These are phyloP conservation scores for Acanthosepion lycidas DNA, from an alignment of 2,888 invertebrate species.

Conservation along the genomic window DNA sequence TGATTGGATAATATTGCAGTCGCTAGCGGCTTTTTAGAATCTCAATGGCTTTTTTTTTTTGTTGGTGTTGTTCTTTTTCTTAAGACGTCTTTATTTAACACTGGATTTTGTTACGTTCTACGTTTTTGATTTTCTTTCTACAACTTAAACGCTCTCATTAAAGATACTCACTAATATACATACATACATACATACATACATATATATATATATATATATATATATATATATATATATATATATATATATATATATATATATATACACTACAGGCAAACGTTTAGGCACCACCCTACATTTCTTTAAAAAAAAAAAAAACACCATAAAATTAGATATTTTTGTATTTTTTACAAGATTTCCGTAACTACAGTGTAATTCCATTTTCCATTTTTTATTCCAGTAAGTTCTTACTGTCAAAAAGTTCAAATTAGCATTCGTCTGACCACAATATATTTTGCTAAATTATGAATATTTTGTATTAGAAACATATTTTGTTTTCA, in stretches of 20 bases:
- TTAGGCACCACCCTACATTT: too few species aligned
- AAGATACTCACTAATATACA: background rate
- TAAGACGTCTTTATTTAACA: background rate
- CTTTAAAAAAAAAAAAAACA: too few species aligned
- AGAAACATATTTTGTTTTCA: too few species aligned
- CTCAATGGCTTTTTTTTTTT: background rate
- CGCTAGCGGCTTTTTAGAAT: background rate
- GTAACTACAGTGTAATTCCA: too few species aligned
- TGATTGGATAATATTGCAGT: constrained; percentile 20
- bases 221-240: background rate
- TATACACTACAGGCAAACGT: too few species aligned
- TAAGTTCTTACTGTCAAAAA: too few species aligned
- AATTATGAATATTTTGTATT: too few species aligned
- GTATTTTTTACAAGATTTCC: too few species aligned
- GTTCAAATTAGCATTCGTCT: too few species aligned
- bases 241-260: background rate
- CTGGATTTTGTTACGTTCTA: background rate
- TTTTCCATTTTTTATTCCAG: too few species aligned
- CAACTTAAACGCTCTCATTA: background rate
- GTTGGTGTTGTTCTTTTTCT: background rate
- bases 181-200: background rate
- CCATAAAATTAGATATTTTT: too few species aligned
- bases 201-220: background rate
- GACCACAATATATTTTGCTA: too few species aligned
- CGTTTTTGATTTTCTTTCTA: background rate